These are phyloP conservation scores for Shinisaurus crocodilurus DNA, from an alignment of 2,113 vertebrate genomes.

Conservation along the genomic window DNA sequence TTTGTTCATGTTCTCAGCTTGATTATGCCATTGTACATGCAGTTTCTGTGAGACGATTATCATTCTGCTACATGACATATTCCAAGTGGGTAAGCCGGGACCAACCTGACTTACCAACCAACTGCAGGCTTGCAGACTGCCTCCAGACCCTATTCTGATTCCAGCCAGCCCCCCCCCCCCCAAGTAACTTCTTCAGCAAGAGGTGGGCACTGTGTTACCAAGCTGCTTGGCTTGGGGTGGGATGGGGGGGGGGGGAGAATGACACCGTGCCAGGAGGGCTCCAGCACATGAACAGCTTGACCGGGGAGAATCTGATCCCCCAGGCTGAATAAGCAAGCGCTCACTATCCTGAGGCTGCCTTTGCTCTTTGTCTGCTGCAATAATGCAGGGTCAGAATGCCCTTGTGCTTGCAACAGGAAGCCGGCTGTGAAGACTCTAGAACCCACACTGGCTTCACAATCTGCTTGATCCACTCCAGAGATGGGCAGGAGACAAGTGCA, in stretches of 20 bases:
- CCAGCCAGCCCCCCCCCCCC: no score
- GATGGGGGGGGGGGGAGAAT: not conserved
- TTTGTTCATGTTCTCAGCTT: not conserved
- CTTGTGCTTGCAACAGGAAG: not conserved
- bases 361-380: not conserved
- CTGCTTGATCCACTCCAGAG: not conserved
- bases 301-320: no score
- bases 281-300: not conserved
- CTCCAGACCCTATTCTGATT: not conserved
- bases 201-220: no score
- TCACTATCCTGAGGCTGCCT: not conserved
- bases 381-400: not conserved
- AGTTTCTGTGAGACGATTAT: conserved; percentile 2
- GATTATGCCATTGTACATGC: not conserved
- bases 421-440: not conserved
- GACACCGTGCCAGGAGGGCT: not conserved
- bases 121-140: not conserved
- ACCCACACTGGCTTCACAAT: not conserved
- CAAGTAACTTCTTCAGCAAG: not conserved
- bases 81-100: not conserved
- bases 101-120: not conserved
- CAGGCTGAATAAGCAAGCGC: no score
- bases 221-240: not conserved
- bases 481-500: not conserved
- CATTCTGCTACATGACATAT: not conserved